These are phyloP conservation scores for Hydropsyche betteni DNA, from an alignment of 2,888 invertebrate species.

Conservation along the genomic window DNA sequence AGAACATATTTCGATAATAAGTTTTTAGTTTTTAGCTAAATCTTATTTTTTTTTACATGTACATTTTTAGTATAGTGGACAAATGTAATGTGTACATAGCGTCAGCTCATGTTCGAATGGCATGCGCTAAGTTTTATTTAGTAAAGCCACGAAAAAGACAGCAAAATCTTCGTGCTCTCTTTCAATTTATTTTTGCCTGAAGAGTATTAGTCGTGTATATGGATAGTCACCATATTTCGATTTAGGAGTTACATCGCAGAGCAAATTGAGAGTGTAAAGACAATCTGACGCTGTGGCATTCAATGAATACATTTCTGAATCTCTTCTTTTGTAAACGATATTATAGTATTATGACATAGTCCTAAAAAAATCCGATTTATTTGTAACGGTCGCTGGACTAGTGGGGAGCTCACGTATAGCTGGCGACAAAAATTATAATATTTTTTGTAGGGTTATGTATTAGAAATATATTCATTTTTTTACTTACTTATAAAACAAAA, in stretches of 20 bases:
- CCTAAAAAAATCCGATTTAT: not conserved
- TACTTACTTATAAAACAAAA: no score
- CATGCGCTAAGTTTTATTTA: slow-evolving; percentile 37
- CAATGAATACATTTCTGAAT: not conserved
- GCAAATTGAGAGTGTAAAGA: no score
- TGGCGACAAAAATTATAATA: not conserved
- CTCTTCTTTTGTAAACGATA: not conserved
- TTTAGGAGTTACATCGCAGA: no score
- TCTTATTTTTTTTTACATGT: no score
- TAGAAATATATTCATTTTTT: no score
- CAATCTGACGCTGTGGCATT: not conserved
- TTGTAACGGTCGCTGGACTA: slow-evolving; percentile 6
- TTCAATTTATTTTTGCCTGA: not conserved
- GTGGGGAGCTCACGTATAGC: slow-evolving; percentile 35
- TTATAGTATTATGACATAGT: not conserved
- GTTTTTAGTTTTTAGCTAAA: no score
- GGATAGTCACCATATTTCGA: no score
- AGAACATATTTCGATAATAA: no score
- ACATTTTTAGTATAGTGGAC: no score
- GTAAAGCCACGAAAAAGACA: slow-evolving; percentile 8
- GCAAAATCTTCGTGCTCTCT: not conserved
- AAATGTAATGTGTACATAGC: not conserved
- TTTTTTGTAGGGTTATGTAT: no score
- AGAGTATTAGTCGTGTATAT: no score
- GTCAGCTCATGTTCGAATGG: not conserved